A percentile compares a stretch with the other conserved stretches of the same genome.
These are phyloP conservation scores for Brachionus rotundiformis DNA, from an alignment of 1,140 invertebrate species.

Conservation along the genomic window DNA sequence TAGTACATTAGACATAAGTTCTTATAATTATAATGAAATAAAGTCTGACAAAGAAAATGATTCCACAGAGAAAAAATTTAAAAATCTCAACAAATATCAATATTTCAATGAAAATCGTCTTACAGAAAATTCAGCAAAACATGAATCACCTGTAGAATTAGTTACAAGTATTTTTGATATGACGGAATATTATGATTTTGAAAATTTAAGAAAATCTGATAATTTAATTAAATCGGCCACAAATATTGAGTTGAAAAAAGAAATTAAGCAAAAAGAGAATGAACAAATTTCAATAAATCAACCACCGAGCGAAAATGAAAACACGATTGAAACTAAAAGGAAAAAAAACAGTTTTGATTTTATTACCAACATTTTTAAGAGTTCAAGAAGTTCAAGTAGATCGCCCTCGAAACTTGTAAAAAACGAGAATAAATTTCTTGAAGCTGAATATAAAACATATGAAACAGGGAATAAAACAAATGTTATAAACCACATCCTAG, in stretches of 20 bases:
- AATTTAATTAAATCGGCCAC: not conserved
- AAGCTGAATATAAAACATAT: not conserved
- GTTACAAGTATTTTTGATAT: not conserved
- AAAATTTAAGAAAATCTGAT: not conserved
- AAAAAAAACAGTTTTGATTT: not conserved
- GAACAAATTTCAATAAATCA: not conserved
- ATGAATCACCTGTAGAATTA: not conserved
- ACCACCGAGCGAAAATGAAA: not conserved
- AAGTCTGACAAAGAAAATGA: not conserved
- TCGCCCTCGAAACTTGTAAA: not conserved
- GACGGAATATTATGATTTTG: slow-evolving; percentile 27
- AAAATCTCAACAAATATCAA: no score
- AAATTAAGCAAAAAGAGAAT: not conserved
- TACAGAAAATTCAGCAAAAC: no score
- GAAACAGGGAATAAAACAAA: not conserved
- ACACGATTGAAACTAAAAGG: not conserved
- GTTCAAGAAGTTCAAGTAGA: not conserved
- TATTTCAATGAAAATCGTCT: no score
- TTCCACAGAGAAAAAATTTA: not conserved
- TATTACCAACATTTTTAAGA: not conserved
- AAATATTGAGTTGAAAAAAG: not conserved
- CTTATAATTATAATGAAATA: not conserved
- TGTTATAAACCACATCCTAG: not conserved
- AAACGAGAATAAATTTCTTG: not conserved
- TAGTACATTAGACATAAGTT: not conserved